Conservation (phyloP, 2,888 invertebrate species). For the Dermolepida albohirtum region DNA sequence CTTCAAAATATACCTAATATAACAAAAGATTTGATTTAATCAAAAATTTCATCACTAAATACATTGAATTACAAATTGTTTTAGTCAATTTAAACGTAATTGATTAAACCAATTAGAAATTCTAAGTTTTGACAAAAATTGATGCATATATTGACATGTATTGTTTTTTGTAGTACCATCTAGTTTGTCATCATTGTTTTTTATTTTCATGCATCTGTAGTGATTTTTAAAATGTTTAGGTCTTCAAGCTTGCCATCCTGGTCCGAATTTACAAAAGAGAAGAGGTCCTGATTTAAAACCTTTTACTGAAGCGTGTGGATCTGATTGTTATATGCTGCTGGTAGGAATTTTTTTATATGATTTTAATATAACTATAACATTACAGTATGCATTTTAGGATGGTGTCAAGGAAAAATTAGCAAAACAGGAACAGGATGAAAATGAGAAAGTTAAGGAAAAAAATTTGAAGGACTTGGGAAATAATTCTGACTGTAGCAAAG, state of each 20-base stretch:
- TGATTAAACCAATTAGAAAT: constrained; percentile 11
- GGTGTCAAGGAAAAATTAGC: constrained; percentile 85
- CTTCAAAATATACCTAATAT: constrained; percentile 1
- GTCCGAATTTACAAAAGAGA: constrained; percentile 88
- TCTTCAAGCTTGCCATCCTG: constrained; percentile 89
- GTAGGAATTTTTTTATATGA: constrained; percentile 65
- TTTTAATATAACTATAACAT: constrained; percentile 20
- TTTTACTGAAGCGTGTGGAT: constrained; percentile 87
- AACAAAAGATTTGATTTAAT: too few relatives aligned
- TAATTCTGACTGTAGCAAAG: constrained; percentile 50
- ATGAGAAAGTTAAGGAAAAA: constrained; percentile 59
- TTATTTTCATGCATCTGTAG: background rate
- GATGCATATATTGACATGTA: constrained; percentile 1
- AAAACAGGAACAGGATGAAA: constrained; percentile 66
- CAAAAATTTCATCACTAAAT: background rate
- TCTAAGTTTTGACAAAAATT: too few relatives aligned
- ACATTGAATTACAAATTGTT: constrained; percentile 26
- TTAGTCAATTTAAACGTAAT: constrained; percentile 2
- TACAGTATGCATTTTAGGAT: constrained; percentile 70
- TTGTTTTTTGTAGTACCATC: background rate
- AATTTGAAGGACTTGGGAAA: constrained; percentile 48
- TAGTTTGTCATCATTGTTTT: constrained; percentile 9
- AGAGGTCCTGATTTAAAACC: constrained; percentile 90
- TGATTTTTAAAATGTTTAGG: constrained; percentile 68
- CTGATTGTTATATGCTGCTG: constrained; percentile 88